phyloP scores from a whole-genome alignment of 2,797 vertebrate species.

The Danio choprae region DNA sequence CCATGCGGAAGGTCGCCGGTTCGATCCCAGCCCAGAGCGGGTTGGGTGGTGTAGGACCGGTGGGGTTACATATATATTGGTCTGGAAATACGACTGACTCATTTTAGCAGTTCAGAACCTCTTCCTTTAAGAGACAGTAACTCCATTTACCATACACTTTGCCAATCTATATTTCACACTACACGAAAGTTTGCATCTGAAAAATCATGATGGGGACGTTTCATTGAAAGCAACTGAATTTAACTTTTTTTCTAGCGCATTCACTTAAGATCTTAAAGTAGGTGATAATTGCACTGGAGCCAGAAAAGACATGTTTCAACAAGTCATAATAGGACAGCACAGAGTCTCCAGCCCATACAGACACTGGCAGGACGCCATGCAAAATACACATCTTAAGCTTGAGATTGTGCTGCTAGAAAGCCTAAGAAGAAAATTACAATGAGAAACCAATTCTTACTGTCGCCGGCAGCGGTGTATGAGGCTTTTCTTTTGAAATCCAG shows the following conservation, averaged over 20 bases:
- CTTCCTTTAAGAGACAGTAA: no score
- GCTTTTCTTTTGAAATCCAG: not conserved
- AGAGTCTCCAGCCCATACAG: constrained; percentile 29
- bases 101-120: no score
- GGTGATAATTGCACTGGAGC: constrained; percentile 36
- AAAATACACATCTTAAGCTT: not conserved
- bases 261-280: constrained; percentile 32
- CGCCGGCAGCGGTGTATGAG: not conserved
- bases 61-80: no score
- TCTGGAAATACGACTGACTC: no score
- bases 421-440: constrained; percentile 9
- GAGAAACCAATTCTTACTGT: not conserved
- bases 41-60: no score
- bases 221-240: constrained; percentile 3
- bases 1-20: no score
- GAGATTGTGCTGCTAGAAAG: not conserved
- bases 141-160: no score
- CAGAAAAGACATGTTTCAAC: constrained; percentile 38
- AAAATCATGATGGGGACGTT: not conserved
- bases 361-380: not conserved
- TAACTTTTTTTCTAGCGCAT: not conserved
- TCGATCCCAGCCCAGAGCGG: no score
- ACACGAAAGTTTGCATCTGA: no score
- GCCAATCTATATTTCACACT: no score
- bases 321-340: constrained; percentile 19